Conservation (phyloP, 1,140 invertebrate genomes). For the Oedothorax gibbosus region DNA sequence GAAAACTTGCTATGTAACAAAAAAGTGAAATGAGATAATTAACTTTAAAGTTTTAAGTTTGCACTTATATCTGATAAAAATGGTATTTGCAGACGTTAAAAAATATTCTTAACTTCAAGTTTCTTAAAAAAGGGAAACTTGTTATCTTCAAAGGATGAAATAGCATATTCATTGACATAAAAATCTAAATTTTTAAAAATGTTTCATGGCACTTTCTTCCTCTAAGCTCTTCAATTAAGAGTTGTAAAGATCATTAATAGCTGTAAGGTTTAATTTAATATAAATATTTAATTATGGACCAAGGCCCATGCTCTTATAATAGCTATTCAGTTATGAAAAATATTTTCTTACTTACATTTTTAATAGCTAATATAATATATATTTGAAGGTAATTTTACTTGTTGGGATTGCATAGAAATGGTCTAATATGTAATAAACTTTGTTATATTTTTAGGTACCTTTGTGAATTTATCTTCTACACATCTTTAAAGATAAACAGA, state of each 20-base stretch:
- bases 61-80: background rate
- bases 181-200: background rate
- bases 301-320: background rate
- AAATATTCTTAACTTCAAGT: background rate
- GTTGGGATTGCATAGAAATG: background rate
- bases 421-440: background rate
- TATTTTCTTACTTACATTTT: background rate
- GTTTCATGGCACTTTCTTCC: background rate
- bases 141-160: background rate
- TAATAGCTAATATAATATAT: background rate
- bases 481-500: slow-evolving; percentile 69
- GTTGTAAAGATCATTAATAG: background rate
- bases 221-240: no score
- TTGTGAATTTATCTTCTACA: slow-evolving; percentile 73
- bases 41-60: background rate
- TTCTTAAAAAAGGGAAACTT: background rate
- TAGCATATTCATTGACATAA: background rate
- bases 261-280: background rate
- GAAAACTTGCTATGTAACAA: background rate
- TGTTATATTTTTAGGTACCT: slow-evolving; percentile 68
- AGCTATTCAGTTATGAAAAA: background rate
- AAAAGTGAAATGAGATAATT: background rate
- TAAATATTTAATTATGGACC: background rate
- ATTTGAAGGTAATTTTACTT: background rate
- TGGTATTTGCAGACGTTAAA: no score